Evolutionary conservation across 2,888 invertebrate species (phyloP).

Genomic region (Metellina segmentata): DNA sequence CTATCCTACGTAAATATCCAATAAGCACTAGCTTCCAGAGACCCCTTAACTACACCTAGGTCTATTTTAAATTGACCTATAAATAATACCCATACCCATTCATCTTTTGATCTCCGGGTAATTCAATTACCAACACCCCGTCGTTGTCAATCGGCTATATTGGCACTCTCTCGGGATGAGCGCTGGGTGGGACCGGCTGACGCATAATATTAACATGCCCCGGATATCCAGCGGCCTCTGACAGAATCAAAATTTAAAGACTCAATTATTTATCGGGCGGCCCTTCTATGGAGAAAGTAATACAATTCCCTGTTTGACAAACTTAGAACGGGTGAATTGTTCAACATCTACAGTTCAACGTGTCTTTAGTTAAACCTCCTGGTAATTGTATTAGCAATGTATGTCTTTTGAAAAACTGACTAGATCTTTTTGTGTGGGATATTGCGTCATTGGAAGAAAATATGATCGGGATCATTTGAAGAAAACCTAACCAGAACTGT

Average conservation of each 20-base stretch:
- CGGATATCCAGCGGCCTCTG: slow-evolving; percentile 47
- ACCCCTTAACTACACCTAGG: not conserved
- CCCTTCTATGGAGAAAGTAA: slow-evolving; percentile 42
- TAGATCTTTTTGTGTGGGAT: too few species aligned
- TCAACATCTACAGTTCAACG: slow-evolving; percentile 15
- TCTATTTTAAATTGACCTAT: not conserved
- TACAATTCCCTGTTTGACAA: slow-evolving; percentile 72
- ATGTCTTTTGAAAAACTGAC: too few species aligned
- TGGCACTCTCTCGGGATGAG: not conserved
- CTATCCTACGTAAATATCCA: not conserved
- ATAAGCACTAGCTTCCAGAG: not conserved
- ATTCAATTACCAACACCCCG: slow-evolving; percentile 45
- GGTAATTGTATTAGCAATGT: too few species aligned
- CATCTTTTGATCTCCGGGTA: slow-evolving; percentile 23
- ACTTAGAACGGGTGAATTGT: slow-evolving; percentile 46
- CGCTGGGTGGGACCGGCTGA: not conserved
- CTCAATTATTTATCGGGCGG: slow-evolving; percentile 69
- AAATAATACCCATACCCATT: not conserved
- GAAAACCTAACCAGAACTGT: too few species aligned
- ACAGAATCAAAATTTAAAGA: slow-evolving; percentile 74
- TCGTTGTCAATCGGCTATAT: not conserved
- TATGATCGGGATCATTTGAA: too few species aligned
- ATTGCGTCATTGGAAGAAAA: too few species aligned
- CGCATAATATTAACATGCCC: slow-evolving; percentile 53
- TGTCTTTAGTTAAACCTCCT: slow-evolving; percentile 41